phyloP scores from a whole-genome alignment of 2,113 vertebrate species.

The Vicugna pacos region DNA sequence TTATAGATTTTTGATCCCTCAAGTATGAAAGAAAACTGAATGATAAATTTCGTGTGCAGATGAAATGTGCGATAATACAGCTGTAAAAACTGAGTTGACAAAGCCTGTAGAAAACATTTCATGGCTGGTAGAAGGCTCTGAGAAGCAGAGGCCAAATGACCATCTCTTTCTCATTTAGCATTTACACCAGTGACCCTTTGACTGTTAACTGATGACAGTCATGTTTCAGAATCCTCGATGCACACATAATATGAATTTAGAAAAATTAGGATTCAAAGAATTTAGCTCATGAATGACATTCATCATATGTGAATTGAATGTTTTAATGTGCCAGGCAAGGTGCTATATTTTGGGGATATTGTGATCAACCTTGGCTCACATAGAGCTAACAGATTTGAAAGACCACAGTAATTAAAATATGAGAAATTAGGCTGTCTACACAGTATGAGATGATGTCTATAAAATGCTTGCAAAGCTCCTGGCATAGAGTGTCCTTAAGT shows the following conservation, averaged over 20 bases:
- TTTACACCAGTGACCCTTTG: not conserved
- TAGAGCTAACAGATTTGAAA: not conserved
- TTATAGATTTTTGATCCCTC: not conserved
- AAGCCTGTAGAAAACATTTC: not conserved
- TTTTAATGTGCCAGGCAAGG: not conserved
- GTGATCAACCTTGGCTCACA: not conserved
- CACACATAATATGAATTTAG: not conserved
- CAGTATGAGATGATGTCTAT: not conserved
- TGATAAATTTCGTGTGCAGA: not conserved
- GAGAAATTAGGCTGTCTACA: not conserved
- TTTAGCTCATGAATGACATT: not conserved
- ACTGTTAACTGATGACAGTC: not conserved
- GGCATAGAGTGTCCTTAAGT: not conserved
- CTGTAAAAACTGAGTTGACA: not conserved
- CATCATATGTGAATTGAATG: not conserved
- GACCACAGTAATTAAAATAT: not conserved
- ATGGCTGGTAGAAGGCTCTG: not conserved
- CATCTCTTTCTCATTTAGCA: not conserved
- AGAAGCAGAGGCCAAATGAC: slow-evolving; percentile 3
- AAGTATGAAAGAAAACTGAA: not conserved
- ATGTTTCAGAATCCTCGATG: not conserved
- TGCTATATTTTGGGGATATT: not conserved
- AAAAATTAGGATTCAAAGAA: slow-evolving; percentile 14
- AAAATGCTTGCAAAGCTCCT: not conserved
- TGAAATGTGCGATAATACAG: not conserved